Conservation (phyloP, 2,888 invertebrate species). For the Epistrophe grossulariae region DNA sequence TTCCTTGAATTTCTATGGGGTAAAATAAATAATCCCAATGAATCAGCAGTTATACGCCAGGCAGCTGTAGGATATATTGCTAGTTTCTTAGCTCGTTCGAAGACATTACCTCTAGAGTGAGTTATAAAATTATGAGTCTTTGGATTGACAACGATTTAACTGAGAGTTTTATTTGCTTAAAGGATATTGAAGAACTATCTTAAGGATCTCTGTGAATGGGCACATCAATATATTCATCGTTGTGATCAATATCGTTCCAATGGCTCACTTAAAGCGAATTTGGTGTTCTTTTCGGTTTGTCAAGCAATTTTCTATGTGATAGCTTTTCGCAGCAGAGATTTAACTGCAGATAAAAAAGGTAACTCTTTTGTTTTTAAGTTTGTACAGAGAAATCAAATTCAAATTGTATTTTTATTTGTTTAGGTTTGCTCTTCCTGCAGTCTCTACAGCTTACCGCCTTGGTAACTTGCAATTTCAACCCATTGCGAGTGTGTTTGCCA, state of each 20-base stretch:
- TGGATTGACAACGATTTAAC: background rate
- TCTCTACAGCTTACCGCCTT: conserved; percentile 93
- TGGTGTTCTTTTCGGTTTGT: conserved; percentile 95
- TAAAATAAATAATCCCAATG: conserved; percentile 88
- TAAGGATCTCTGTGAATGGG: conserved; percentile 91
- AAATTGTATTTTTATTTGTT: conserved; percentile 80
- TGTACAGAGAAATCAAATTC: conserved; percentile 19
- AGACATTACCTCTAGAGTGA: conserved; percentile 87
- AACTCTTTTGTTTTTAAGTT: conserved; percentile 80
- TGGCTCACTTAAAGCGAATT: conserved; percentile 88
- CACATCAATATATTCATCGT: conserved; percentile 90
- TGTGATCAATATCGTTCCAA: conserved; percentile 81
- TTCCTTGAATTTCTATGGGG: conserved; percentile 90
- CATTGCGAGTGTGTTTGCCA: conserved; percentile 91
- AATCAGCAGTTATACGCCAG: conserved; percentile 87
- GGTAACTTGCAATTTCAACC: conserved; percentile 94
- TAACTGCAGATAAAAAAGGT: conserved; percentile 92
- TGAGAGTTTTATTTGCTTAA: conserved; percentile 76
- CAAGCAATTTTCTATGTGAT: conserved; percentile 97
- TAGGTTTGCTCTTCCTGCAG: conserved; percentile 92
- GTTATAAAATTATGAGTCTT: conserved; percentile 77
- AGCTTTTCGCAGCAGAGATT: conserved; percentile 93
- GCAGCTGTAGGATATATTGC: conserved; percentile 90
- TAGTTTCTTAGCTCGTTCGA: conserved; percentile 89
- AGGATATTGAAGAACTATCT: conserved; percentile 88